Evolutionary conservation across 2,888 invertebrate genomes (phyloP).

Genomic region (Cephus nigrinus): DNA sequence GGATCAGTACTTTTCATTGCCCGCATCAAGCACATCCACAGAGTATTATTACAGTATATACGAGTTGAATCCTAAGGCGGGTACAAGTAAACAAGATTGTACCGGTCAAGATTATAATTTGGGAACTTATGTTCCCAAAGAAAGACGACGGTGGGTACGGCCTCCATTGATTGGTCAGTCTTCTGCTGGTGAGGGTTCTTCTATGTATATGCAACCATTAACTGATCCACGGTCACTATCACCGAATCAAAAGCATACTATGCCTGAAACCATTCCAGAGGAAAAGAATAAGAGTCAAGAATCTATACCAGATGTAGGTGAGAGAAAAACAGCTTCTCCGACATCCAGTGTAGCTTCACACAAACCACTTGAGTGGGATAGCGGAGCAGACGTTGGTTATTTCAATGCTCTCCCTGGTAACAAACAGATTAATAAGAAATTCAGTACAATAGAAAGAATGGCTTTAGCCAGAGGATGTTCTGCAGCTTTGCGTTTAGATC

Average conservation of each 20-base stretch:
- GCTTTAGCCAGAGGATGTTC: slow-evolving; percentile 68
- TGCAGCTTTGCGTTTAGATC: slow-evolving; percentile 64
- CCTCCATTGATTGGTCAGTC: slow-evolving; percentile 64
- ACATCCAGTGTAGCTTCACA: slow-evolving; percentile 81
- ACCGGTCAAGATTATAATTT: slow-evolving; percentile 44
- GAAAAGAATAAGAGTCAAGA: slow-evolving; percentile 50
- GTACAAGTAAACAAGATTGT: slow-evolving; percentile 37
- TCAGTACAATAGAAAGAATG: slow-evolving; percentile 75
- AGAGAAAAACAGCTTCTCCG: slow-evolving; percentile 70
- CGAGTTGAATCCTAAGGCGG: slow-evolving; percentile 39
- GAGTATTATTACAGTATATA: slow-evolving; percentile 50
- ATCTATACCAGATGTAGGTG: slow-evolving; percentile 17
- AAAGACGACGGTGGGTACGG: slow-evolving; percentile 60
- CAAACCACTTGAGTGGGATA: slow-evolving; percentile 87
- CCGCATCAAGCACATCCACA: slow-evolving; percentile 35
- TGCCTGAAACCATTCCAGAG: slow-evolving; percentile 43
- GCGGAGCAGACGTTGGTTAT: slow-evolving; percentile 88
- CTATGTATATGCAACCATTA: slow-evolving; percentile 39
- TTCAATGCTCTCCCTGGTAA: slow-evolving; percentile 66
- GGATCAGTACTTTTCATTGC: slow-evolving; percentile 73
- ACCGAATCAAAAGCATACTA: slow-evolving; percentile 39
- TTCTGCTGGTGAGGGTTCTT: slow-evolving; percentile 41
- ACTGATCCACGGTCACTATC: slow-evolving; percentile 39
- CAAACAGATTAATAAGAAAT: slow-evolving; percentile 68
- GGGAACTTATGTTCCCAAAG: slow-evolving; percentile 47